phyloP scores from a whole-genome alignment of 2,888 invertebrate species.

The Capitulum mitella region DNA sequence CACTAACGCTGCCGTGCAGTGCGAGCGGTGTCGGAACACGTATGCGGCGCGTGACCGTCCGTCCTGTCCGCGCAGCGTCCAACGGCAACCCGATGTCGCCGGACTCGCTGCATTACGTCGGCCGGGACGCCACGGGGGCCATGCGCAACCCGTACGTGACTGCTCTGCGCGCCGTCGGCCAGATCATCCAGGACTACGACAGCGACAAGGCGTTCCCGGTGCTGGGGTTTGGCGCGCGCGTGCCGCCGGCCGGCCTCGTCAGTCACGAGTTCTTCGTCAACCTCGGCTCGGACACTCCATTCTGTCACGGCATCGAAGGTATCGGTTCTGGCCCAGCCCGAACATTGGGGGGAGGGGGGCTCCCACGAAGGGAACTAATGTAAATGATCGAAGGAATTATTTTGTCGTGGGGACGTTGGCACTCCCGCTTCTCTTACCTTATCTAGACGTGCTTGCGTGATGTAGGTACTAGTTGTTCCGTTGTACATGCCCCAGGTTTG shows the following conservation, averaged over 20 bases:
- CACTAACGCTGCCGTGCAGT: too few relatives aligned
- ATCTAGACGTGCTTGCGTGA: too few relatives aligned
- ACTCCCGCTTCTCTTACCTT: too few relatives aligned
- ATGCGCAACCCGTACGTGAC: conserved; percentile 37
- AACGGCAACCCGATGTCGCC: conserved; percentile 46
- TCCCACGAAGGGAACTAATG: too few relatives aligned
- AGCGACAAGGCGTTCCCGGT: conserved; percentile 49
- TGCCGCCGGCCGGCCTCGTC: conserved; percentile 44
- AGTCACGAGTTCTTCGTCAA: conserved; percentile 49
- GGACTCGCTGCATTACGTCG: conserved; percentile 37
- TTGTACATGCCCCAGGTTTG: too few relatives aligned
- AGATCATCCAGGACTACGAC: conserved; percentile 48
- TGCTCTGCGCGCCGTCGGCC: conserved; percentile 44
- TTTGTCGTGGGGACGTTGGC: too few relatives aligned
- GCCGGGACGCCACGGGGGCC: not conserved
- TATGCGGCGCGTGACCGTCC: too few relatives aligned
- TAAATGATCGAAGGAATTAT: too few relatives aligned
- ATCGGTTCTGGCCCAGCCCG: too few relatives aligned
- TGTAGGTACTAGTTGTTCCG: too few relatives aligned
- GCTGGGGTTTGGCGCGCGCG: conserved; percentile 46
- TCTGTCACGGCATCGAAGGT: conserved; percentile 47
- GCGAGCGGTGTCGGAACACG: too few relatives aligned
- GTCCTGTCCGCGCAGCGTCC: conserved; percentile 40
- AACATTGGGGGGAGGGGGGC: too few relatives aligned
- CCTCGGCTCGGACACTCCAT: conserved; percentile 50